Percentiles rank a stretch among this genome's conserved stretches.
These are phyloP conservation scores for Rhingia campestris DNA, from an alignment of 2,888 invertebrate species.

Conservation along the genomic window DNA sequence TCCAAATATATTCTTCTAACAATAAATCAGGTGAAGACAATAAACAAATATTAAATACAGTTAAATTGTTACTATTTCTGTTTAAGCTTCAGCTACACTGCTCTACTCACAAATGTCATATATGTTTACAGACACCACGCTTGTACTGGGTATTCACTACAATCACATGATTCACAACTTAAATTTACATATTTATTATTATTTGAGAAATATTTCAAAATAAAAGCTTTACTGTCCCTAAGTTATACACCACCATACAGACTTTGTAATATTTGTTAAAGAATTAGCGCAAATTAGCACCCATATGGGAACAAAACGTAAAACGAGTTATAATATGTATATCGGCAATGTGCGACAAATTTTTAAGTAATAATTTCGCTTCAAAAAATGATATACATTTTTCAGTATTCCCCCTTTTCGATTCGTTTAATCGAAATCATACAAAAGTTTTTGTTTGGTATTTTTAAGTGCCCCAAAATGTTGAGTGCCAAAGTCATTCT, in stretches of 20 bases:
- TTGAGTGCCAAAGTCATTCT: conserved; percentile 25
- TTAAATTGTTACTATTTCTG: no score
- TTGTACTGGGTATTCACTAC: not conserved
- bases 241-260: not conserved
- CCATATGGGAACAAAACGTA: conserved; percentile 4
- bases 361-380: conserved; percentile 2
- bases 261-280: not conserved
- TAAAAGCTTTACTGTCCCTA: not conserved
- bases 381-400: conserved; percentile 17
- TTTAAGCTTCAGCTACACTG: no score
- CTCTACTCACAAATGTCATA: no score
- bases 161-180: conserved; percentile 34
- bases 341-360: conserved; percentile 1
- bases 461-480: conserved; percentile 19
- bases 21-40: no score
- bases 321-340: conserved; percentile 10
- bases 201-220: not conserved
- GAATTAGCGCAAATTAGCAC: conserved; percentile 32
- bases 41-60: no score
- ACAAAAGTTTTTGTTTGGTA: not conserved
- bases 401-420: conserved; percentile 5
- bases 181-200: conserved; percentile 38
- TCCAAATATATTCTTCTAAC: no score
- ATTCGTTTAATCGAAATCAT: not conserved
- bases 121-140: not conserved